These are phyloP conservation scores for Harpagifer antarcticus DNA, from an alignment of 2,797 vertebrate species.

Conservation along the genomic window DNA sequence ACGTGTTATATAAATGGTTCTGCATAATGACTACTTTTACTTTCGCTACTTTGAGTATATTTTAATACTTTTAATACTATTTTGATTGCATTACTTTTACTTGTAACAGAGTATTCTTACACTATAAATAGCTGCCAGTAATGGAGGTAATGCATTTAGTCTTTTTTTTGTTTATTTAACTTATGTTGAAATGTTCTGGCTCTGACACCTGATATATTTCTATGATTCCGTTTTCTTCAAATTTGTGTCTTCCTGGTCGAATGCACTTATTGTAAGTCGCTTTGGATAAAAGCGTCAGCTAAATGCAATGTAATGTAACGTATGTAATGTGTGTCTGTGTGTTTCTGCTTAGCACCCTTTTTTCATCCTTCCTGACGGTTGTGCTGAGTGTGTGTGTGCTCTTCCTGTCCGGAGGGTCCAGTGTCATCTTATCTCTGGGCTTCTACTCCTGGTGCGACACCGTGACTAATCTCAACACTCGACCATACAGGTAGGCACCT, in stretches of 20 bases:
- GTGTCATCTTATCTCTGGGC: conserved; percentile 82
- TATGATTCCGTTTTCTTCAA: no score
- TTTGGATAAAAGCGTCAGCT: no score
- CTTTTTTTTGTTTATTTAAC: neutral
- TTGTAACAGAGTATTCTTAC: neutral
- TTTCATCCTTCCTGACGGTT: conserved; percentile 86
- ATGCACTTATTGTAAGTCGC: no score
- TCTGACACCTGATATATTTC: no score
- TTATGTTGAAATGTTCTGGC: neutral
- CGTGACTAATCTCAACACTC: conserved; percentile 79
- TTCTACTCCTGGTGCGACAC: conserved; percentile 86
- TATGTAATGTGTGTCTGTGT: conserved; percentile 14
- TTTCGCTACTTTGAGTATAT: no score
- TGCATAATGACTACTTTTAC: neutral
- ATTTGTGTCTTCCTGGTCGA: no score
- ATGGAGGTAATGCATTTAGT: no score
- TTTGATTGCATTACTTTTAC: neutral
- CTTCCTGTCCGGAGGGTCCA: conserved; percentile 85
- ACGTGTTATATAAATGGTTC: neutral
- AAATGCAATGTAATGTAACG: neutral
- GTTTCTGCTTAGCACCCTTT: conserved; percentile 80
- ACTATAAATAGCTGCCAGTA: neutral
- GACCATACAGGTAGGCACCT: conserved; percentile 82
- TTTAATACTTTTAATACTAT: neutral
- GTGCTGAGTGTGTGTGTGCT: conserved; percentile 85